Evolutionary conservation across 2,888 invertebrate genomes (phyloP), one percentile per base, ranked within the genome.

Genomic region (Adelognathus sp.): DNA sequence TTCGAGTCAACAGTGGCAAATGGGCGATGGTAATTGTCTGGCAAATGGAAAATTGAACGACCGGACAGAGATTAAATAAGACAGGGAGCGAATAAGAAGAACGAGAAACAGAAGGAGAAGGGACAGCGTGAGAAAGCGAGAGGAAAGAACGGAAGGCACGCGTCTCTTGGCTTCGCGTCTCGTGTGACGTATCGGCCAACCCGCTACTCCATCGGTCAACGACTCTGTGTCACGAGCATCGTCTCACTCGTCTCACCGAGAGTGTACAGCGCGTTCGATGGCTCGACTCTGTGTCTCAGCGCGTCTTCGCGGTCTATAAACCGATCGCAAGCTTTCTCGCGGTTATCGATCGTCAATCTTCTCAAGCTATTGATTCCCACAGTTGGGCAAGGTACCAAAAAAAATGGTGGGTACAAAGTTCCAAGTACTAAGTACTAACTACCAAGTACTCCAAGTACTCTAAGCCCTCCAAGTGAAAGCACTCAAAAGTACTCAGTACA

Each of bases 141-240:
- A 73, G 64, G 63, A 70, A 78, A 72, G 76, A 75, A 66, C 71
- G 61, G 73, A 80, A 78, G 80, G 63, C 74, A 75, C 74, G 52
- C 52, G 69, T 70, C 63, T 76, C 50, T 66, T 71, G 41, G 71
- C 71, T 76, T 80, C 69, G 76, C 74, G 78, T 81, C 75, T 80
- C 78, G 73, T 64, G 78, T 80, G 75, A 81, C 73, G 78, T 80
- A 82, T 82, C 71, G 72, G 76, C 72, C 75, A 72, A 82, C 80
- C 50, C 74, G 80, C 73, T 76, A 76, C 76, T 78, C 70, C 79
- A 80, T 76, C 80, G 82, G 82, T 82, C 80, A 82, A 82, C 67
- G 80, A 82, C 82, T 64, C 74, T 66, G 66, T 64, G 61, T 58
- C 60, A 50, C 56, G 24, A 29, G 63, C 50, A 21, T 41, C 56